phyloP scores from a whole-genome alignment of 2,797 vertebrate genomes.

The Tamandua tetradactyla region DNA sequence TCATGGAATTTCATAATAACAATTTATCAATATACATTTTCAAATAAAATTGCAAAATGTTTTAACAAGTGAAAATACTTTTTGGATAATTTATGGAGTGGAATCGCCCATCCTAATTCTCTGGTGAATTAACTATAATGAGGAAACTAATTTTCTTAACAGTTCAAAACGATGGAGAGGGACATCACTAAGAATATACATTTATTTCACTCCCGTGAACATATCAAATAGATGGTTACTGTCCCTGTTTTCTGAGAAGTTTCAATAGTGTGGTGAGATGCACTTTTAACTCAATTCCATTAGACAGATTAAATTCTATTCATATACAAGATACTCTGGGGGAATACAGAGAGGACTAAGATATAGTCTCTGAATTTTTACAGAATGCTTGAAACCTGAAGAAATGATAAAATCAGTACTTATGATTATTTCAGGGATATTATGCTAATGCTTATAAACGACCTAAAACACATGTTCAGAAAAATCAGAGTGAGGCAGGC shows the following conservation, averaged over 20 bases:
- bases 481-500: not conserved
- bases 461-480: not conserved
- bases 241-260: slow-evolving; percentile 22
- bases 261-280: not conserved
- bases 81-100: not conserved
- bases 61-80: slow-evolving; percentile 4
- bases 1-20: not conserved
- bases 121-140: not conserved
- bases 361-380: not conserved
- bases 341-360: not conserved
- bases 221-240: not conserved
- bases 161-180: not conserved
- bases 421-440: not conserved
- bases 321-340: not conserved
- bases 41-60: not conserved
- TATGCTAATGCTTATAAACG: not conserved
- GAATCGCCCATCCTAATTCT: not conserved
- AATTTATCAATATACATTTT: slow-evolving; percentile 25
- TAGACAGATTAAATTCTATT: not conserved
- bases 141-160: not conserved
- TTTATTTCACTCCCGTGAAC: not conserved
- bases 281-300: not conserved
- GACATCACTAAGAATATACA: not conserved
- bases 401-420: not conserved
- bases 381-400: not conserved